Base-by-base conservation (phyloP, 2,113 vertebrate species). In the Pygoscelis adeliae region DNA sequence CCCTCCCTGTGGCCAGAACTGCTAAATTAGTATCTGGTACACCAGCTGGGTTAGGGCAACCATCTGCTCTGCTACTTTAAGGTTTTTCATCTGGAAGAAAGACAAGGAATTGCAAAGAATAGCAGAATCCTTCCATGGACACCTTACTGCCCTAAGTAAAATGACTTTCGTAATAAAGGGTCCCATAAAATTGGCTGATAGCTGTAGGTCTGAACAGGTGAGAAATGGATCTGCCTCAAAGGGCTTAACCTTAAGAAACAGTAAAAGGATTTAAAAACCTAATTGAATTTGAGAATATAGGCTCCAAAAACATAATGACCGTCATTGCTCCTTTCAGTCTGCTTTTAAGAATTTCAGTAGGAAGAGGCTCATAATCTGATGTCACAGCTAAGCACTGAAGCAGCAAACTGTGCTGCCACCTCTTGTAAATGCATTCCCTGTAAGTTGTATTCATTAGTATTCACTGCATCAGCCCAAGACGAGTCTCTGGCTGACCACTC, bases 31-130 rank as follows among this genome's bases (percentile, higher is more conserved):
- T 74, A 58, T 94, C 91, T 96, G 95, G 89, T 91, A 49, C 66
- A 89, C 83, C 94, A 97, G 93, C 95, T 96, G 96, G 91, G 77
- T 49, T 17, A 52, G 69, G 89, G 94, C 81, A 92, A 27, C 79
- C 94, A 95, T 96, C 97, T 96, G 94, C 91, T 96, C 89, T 84
- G 77, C 72, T 84, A 29, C 83, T 82, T 71, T 25, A 32, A 95
- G 94, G 65, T 82, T 85, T 79, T 84, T 93, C 95, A 96, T 59
- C 92, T 97, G 94, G 87, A 91, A 96, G 56, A 69, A 18, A 94
- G 44, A 61, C 44, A 56, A 65, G 53, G 40, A 92, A 63, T 32
- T 73, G 67, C 63, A 59, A 58, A 67, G 47, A 73, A 36, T 2
- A 46, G 30, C 89, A 79, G 44, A 84, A 89, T 61, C 50, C 46